phyloP scores from a whole-genome alignment of 2,888 invertebrate genomes.

The Adelphocoris suturalis region DNA sequence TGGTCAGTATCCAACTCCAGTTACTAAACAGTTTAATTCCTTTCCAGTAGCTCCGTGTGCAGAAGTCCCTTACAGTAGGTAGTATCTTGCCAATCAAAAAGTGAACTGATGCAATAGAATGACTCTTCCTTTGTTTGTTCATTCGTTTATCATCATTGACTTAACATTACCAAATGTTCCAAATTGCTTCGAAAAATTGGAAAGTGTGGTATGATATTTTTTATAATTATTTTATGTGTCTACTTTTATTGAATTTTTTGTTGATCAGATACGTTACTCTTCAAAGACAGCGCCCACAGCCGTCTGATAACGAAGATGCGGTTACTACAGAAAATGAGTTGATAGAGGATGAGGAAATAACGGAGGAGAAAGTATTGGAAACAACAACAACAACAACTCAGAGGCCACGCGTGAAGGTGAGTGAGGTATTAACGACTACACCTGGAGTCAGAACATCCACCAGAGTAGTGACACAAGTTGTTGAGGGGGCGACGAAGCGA shows the following conservation, averaged over 20 bases:
- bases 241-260: constrained; percentile 41
- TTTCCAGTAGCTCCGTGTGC: no score
- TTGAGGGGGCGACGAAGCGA: constrained; percentile 80
- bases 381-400: constrained; percentile 71
- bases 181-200: no score
- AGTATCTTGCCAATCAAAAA: no score
- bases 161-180: no score
- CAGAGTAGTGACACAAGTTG: constrained; percentile 79
- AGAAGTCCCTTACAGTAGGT: no score
- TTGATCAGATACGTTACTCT: constrained; percentile 79
- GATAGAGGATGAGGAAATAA: constrained; percentile 74
- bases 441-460: constrained; percentile 77
- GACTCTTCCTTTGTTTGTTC: no score
- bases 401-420: constrained; percentile 76
- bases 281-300: constrained; percentile 78
- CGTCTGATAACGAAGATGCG: constrained; percentile 78
- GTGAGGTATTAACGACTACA: constrained; percentile 75
- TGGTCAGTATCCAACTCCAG: no score
- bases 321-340: constrained; percentile 74
- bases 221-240: no score
- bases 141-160: no score
- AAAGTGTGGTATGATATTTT: no score
- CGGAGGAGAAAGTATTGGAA: constrained; percentile 72
- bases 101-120: no score
- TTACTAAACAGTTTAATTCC: no score